Base-by-base conservation (phyloP, 2,113 vertebrate species). In the Onychostruthus taczanowskii region DNA sequence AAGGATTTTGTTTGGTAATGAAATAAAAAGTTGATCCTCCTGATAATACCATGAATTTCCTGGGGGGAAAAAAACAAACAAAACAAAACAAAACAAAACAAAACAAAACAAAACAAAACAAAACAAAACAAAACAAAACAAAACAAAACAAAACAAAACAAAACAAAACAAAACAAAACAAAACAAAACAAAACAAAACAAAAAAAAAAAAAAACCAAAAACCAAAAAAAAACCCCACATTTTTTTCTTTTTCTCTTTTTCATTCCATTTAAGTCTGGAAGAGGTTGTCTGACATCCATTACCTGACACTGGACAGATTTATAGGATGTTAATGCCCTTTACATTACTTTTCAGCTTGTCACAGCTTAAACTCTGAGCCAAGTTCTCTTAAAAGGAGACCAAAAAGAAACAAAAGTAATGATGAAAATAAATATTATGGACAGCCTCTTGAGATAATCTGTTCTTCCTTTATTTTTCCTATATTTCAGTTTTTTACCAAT, bases 401-500 rank as follows among this genome's bases (percentile, higher is more conserved):
- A 50, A 30, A 56, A 79, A 61, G 53, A 87, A 90, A 52, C 28
- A 70, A 73, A 94, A 94, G 35, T 82, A 83, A 87, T 46, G 27
- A 85, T 13, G 17, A 80, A 89, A 89, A 95, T 63, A 82, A 82
- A 90, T 80, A 86, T 44, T 76, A 15, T 78, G 10, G 80, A 59
- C 84, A 78, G 28, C 11, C 56, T 88, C 63, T 73, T 80, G 75
- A 74, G 83, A 73, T 41, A 78, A 67, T 46, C 24, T 37, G 12
- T 76, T 81, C 35, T 64, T 87, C 72, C 55, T 80, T 89, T 74
- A 26, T 3, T 20, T 82, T 83, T 84, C 83, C 49, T 91, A 0
- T 82, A 37, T 90, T 85, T 94, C 93, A 77, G 20, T 49, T 92
- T 91, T 83, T 86, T 27, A 84, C 43, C 56, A 86, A 74, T 86